Evolutionary conservation across 2,113 vertebrate species (phyloP).

Genomic region (Semnornis frantzii): DNA sequence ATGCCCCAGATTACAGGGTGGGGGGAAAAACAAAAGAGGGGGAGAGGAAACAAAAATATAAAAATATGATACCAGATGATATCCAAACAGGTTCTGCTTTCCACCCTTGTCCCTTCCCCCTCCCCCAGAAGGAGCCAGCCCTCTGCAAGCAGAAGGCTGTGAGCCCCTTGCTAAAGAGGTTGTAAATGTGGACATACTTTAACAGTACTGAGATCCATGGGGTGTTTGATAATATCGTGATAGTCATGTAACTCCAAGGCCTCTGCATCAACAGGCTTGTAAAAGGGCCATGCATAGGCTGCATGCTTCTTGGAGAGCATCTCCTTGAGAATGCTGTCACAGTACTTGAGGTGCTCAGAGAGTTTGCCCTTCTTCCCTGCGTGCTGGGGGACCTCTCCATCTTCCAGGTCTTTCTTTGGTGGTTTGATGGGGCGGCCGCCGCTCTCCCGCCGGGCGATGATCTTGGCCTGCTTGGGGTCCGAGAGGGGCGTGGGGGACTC

Average conservation of each 20-base stretch:
- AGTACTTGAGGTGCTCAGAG: slow-evolving; percentile 87
- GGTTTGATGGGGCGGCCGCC: slow-evolving; percentile 86
- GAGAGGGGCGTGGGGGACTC: slow-evolving; percentile 77
- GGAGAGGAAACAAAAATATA: neutral
- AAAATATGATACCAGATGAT: neutral
- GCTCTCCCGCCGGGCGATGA: slow-evolving; percentile 80
- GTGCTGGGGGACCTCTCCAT: slow-evolving; percentile 76
- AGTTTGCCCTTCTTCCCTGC: slow-evolving; percentile 78
- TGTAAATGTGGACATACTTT: slow-evolving; percentile 79
- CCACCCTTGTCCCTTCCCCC: slow-evolving; percentile 35
- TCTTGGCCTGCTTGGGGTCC: slow-evolving; percentile 85
- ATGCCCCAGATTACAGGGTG: neutral
- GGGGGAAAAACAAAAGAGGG: neutral
- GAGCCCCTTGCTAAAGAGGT: slow-evolving; percentile 4
- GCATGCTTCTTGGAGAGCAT: slow-evolving; percentile 94
- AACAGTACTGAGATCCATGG: slow-evolving; percentile 97
- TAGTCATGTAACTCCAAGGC: slow-evolving; percentile 94
- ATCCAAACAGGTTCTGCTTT: neutral
- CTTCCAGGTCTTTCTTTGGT: slow-evolving; percentile 82
- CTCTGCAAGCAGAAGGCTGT: slow-evolving; percentile 26
- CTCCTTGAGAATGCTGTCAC: slow-evolving; percentile 90
- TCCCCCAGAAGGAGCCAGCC: slow-evolving; percentile 20
- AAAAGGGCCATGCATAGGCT: slow-evolving; percentile 95
- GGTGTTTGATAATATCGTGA: slow-evolving; percentile 96
- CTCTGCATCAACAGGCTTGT: slow-evolving; percentile 92